Percentiles rank a stretch among this genome's conserved stretches.
Evolutionary conservation across 2,113 vertebrate species (phyloP).

Genomic region (Brachyhypopomus gauderio): DNA sequence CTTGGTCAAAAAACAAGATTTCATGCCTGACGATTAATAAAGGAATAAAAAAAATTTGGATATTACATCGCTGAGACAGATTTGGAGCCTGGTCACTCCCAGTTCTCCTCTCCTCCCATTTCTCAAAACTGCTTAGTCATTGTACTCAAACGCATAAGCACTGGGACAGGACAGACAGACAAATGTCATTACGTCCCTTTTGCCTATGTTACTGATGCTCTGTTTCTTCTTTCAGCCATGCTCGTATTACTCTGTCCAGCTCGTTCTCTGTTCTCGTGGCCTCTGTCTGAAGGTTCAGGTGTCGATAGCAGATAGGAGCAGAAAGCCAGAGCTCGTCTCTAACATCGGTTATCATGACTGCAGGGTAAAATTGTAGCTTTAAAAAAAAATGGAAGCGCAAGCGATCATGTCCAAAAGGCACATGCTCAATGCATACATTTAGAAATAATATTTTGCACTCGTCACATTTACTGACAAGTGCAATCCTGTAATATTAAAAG

Average conservation of each 20-base stretch:
- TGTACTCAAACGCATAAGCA: background rate
- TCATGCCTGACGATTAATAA: background rate
- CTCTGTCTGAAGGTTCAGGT: background rate
- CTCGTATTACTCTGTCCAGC: slow-evolving; percentile 59
- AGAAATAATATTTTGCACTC: no score
- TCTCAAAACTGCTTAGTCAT: background rate
- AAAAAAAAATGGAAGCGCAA: no score
- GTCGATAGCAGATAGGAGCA: background rate
- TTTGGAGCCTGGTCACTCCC: background rate
- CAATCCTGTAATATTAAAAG: no score
- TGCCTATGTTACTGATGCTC: slow-evolving; percentile 95
- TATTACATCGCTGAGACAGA: background rate
- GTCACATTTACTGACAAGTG: no score
- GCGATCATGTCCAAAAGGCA: no score
- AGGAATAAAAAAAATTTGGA: background rate
- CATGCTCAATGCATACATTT: no score
- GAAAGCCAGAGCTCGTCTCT: background rate
- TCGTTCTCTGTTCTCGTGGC: slow-evolving; percentile 88
- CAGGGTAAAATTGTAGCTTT: no score
- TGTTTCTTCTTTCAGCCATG: slow-evolving; percentile 96
- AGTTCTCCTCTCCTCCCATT: background rate
- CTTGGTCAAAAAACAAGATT: background rate
- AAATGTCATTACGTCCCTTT: slow-evolving; percentile 76
- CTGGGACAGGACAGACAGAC: background rate
- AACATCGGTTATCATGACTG: no score